phyloP scores from a whole-genome alignment of 2,113 vertebrate genomes.

The Erinaceus europaeus region DNA sequence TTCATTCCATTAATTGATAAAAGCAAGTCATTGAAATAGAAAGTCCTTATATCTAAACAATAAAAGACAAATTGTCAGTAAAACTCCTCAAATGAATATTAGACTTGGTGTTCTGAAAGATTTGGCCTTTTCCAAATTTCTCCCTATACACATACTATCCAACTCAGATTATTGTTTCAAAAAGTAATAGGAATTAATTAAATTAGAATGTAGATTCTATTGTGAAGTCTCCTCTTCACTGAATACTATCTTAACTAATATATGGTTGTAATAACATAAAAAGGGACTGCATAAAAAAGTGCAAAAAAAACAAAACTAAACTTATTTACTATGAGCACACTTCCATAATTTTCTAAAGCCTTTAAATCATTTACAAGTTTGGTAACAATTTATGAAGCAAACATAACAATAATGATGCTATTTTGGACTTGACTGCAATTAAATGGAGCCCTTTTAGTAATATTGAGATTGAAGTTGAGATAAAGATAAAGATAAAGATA shows the following conservation, averaged over 20 bases:
- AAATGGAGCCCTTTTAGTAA: background rate
- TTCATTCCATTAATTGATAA: background rate
- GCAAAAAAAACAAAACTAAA: background rate
- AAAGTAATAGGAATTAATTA: background rate
- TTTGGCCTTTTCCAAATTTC: background rate
- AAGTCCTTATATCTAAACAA: background rate
- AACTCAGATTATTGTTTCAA: background rate
- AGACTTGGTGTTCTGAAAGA: background rate
- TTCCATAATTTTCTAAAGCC: background rate
- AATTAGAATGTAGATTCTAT: background rate
- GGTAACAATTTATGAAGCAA: background rate
- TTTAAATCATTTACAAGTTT: background rate
- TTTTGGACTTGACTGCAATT: background rate
- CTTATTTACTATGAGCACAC: background rate
- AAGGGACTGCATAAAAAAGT: background rate
- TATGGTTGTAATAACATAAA: too few species aligned
- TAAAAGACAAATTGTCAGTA: background rate
- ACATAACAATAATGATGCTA: background rate
- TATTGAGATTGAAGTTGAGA: background rate
- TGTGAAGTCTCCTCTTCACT: background rate
- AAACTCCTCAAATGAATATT: background rate
- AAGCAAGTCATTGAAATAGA: background rate
- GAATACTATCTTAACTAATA: too few species aligned
- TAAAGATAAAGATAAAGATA: too few species aligned
- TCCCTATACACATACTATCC: background rate